A percentile compares a stretch with the other conserved stretches of the same genome.
phyloP scores from a whole-genome alignment of 2,797 vertebrate species.

The Neostethus bicornis region DNA sequence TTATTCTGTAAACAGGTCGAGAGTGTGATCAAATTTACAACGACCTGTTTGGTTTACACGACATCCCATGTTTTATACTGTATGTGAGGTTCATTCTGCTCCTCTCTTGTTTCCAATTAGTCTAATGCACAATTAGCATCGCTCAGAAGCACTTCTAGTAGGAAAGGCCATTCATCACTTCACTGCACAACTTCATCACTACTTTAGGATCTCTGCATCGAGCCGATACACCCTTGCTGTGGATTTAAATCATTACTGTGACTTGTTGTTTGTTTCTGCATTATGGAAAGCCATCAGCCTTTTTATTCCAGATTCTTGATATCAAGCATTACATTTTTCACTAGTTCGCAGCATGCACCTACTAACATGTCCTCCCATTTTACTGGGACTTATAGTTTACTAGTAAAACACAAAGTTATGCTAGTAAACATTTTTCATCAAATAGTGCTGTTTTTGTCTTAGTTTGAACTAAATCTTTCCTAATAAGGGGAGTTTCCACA shows the following conservation, averaged over 20 bases:
- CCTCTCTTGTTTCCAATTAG: constrained; percentile 63
- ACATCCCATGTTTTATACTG: constrained; percentile 33
- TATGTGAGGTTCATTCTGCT: constrained; percentile 13
- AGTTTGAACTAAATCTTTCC: too few species aligned
- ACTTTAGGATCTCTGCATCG: neutral
- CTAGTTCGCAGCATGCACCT: too few species aligned
- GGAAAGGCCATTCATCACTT: constrained; percentile 19
- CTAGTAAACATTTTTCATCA: too few species aligned
- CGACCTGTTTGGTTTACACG: constrained; percentile 18
- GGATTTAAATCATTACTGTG: neutral
- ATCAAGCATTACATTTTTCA: too few species aligned
- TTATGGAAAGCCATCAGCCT: neutral
- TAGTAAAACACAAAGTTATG: too few species aligned
- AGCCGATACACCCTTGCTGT: too few species aligned
- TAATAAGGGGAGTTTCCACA: too few species aligned
- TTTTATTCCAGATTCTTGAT: too few species aligned
- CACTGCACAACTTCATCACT: constrained; percentile 13
- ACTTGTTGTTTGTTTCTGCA: neutral
- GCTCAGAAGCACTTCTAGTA: constrained; percentile 32
- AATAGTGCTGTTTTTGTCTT: too few species aligned
- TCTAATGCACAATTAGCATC: constrained; percentile 80
- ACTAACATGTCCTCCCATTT: too few species aligned
- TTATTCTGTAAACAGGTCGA: constrained; percentile 14
- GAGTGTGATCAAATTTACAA: constrained; percentile 12
- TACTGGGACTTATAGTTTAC: too few species aligned